phyloP scores from a whole-genome alignment of 2,888 invertebrate genomes.

The Andrena fulva region DNA sequence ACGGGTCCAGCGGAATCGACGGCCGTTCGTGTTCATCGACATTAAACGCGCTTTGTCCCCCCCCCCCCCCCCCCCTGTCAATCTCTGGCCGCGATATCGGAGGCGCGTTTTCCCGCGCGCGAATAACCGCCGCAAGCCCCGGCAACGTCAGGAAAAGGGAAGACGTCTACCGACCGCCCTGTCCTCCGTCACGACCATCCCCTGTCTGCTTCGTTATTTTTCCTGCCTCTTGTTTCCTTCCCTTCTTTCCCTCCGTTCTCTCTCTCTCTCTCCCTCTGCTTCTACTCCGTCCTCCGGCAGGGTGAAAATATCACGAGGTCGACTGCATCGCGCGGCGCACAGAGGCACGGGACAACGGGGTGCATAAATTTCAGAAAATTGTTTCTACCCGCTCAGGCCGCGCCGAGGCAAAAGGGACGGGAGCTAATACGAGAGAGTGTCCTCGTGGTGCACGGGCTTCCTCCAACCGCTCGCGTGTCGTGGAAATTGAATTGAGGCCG shows the following conservation, averaged over 20 bases:
- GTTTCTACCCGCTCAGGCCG: slow-evolving; percentile 74
- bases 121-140: slow-evolving; percentile 40
- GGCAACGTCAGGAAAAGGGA: slow-evolving; percentile 69
- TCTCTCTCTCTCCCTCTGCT: slow-evolving; percentile 12
- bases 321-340: slow-evolving; percentile 56
- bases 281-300: slow-evolving; percentile 64
- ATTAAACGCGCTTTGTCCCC: slow-evolving; percentile 69
- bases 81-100: slow-evolving; percentile 68
- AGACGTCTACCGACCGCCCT: slow-evolving; percentile 46
- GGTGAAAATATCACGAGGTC: slow-evolving; percentile 76
- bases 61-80: slow-evolving; percentile 69
- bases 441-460: slow-evolving; percentile 68
- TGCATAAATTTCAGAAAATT: slow-evolving; percentile 82
- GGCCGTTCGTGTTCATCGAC: slow-evolving; percentile 69
- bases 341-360: slow-evolving; percentile 61
- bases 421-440: slow-evolving; percentile 72
- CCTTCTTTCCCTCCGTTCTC: not conserved
- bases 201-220: slow-evolving; percentile 63
- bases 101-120: slow-evolving; percentile 47
- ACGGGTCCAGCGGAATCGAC: slow-evolving; percentile 62
- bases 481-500: slow-evolving; percentile 72
- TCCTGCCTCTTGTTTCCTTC: slow-evolving; percentile 51
- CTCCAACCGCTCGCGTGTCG: slow-evolving; percentile 72
- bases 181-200: slow-evolving; percentile 47
- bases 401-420: slow-evolving; percentile 59